phyloP scores from a whole-genome alignment of 2,888 invertebrate species.

The Phortica okadai region DNA sequence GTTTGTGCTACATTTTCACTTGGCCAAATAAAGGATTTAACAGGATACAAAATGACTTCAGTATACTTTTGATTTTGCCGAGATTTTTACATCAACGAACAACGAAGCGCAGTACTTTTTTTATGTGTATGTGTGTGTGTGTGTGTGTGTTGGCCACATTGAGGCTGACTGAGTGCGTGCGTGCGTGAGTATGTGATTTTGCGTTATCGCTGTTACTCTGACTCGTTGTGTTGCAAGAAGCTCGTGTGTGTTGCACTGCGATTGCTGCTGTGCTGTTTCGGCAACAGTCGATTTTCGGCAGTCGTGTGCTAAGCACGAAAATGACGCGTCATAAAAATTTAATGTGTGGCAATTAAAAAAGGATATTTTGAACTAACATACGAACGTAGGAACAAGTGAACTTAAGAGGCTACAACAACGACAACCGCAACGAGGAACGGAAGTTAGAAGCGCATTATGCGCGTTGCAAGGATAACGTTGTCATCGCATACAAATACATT shows the following conservation, averaged over 20 bases:
- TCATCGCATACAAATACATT: conserved; percentile 10
- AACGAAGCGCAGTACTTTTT: background rate
- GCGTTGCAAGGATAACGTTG: conserved; percentile 27
- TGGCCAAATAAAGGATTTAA: conserved; percentile 63
- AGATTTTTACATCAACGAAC: conserved; percentile 63
- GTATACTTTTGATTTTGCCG: conserved; percentile 65
- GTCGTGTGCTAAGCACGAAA: conserved; percentile 53
- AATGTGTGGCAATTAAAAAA: conserved; percentile 31
- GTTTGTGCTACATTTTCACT: conserved; percentile 42
- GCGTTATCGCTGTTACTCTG: background rate
- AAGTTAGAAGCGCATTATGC: conserved; percentile 21
- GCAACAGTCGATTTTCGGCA: conserved; percentile 56
- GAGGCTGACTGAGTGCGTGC: too few species aligned
- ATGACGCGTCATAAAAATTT: conserved; percentile 39
- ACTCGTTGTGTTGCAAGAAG: conserved; percentile 10
- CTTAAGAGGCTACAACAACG: background rate
- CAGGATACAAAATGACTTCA: conserved; percentile 64
- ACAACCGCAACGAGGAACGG: conserved; percentile 7
- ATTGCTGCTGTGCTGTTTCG: conserved; percentile 30
- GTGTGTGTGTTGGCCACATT: too few species aligned
- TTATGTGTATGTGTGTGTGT: too few species aligned
- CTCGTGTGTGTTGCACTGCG: conserved; percentile 8
- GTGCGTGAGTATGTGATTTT: conserved; percentile 34
- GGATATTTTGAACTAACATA: conserved; percentile 32
- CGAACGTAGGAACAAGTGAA: conserved; percentile 29